phyloP scores from a whole-genome alignment of 2,113 vertebrate genomes.

The Eulemur macaco region DNA sequence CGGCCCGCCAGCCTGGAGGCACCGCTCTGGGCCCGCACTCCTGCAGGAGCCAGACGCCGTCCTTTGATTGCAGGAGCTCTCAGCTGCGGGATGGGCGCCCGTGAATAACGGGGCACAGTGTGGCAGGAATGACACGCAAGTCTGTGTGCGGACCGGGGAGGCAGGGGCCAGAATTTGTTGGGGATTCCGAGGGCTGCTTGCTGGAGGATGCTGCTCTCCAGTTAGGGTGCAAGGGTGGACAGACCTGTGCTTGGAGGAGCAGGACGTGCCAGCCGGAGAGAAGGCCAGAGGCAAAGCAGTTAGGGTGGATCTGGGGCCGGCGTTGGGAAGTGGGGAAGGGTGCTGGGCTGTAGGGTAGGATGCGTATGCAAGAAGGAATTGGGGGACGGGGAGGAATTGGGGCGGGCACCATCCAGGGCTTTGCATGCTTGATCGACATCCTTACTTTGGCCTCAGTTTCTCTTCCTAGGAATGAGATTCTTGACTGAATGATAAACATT shows the following conservation, averaged over 20 bases:
- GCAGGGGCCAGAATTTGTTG: neutral
- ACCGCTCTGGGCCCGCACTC: neutral
- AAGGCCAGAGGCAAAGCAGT: no score
- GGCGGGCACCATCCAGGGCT: neutral
- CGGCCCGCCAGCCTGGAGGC: no score
- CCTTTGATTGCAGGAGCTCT: neutral
- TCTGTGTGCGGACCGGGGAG: no score
- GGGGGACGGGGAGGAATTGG: no score
- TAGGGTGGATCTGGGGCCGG: neutral
- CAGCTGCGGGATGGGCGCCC: neutral
- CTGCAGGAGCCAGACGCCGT: no score
- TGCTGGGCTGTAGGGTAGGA: neutral
- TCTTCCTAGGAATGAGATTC: neutral
- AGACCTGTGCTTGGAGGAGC: no score
- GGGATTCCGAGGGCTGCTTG: no score
- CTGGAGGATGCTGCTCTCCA: no score
- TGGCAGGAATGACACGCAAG: neutral
- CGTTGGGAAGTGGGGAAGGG: neutral
- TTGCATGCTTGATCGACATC: neutral
- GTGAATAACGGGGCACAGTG: neutral
- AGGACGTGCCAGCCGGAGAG: neutral
- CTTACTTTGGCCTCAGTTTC: neutral
- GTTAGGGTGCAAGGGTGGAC: rapidly evolving
- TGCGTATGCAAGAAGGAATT: rapidly evolving
- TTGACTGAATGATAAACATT: no score